phyloP scores from a whole-genome alignment of 2,797 vertebrate species.

The Premnoplex brunnescens region DNA sequence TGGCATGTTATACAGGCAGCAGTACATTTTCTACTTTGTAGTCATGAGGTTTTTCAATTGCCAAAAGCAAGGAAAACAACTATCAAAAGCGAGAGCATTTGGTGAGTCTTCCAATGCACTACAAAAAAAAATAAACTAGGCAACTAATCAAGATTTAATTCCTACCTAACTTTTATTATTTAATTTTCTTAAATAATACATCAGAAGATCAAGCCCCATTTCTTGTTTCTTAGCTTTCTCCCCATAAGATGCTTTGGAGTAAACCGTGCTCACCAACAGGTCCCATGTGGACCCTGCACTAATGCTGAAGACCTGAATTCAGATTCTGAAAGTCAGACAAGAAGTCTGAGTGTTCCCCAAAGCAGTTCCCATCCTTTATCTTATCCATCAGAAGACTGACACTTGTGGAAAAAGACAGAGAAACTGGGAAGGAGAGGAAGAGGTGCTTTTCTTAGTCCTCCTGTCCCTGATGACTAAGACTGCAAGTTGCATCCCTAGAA shows the following conservation, averaged over 20 bases:
- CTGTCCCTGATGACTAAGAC: background rate
- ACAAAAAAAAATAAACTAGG: background rate
- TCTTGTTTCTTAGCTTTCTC: background rate
- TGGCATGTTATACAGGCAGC: background rate
- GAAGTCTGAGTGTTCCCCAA: background rate
- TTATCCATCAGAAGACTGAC: background rate
- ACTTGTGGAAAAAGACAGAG: background rate
- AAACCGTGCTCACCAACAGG: background rate
- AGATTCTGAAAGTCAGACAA: background rate
- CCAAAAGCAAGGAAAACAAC: background rate
- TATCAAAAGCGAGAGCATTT: background rate
- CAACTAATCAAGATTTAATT: background rate
- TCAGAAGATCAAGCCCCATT: background rate
- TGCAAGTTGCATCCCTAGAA: background rate
- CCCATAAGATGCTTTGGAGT: background rate
- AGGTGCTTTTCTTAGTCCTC: background rate
- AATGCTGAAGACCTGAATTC: background rate
- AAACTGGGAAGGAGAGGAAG: background rate
- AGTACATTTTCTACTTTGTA: rapidly evolving
- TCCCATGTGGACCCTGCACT: rapidly evolving
- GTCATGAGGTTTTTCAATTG: background rate
- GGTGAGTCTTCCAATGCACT: background rate
- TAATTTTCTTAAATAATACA: background rate
- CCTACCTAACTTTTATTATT: background rate
- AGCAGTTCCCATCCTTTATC: background rate